Conservation (phyloP, 1,140 invertebrate species). For the Drosophila kepulauana region DNA sequence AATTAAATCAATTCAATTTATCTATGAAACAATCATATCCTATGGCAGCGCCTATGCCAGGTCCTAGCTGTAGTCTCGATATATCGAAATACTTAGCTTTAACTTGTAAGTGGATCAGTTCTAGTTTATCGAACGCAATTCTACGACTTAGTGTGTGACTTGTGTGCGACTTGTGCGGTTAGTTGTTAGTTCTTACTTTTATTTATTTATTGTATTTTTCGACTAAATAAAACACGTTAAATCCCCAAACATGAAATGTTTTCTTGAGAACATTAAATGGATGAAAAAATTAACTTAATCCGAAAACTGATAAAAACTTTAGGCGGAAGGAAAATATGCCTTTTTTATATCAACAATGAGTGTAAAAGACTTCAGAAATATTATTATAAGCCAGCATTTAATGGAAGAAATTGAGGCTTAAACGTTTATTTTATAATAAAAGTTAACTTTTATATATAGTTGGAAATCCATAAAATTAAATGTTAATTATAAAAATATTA, state of each 20-base stretch:
- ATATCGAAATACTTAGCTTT: conserved; percentile 28
- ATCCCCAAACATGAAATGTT: background rate
- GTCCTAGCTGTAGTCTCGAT: conserved; percentile 51
- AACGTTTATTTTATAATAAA: too few species aligned
- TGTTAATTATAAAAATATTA: too few species aligned
- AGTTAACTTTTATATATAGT: too few species aligned
- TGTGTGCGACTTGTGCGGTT: conserved; percentile 44
- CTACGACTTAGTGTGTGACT: conserved; percentile 31
- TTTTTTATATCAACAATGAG: too few species aligned
- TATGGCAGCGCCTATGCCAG: conserved; percentile 41
- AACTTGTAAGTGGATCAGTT: conserved; percentile 57
- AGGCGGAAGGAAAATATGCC: too few species aligned
- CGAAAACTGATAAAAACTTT: too few species aligned
- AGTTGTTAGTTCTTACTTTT: conserved; percentile 59
- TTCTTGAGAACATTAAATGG: too few species aligned
- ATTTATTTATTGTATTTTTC: conserved; percentile 78
- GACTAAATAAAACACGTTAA: conserved; percentile 45
- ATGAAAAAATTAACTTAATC: too few species aligned
- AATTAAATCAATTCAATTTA: conserved; percentile 1
- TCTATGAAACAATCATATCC: conserved; percentile 22
- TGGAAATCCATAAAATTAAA: too few species aligned
- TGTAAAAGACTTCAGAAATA: too few species aligned
- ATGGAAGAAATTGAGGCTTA: too few species aligned
- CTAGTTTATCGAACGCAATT: conserved; percentile 57
- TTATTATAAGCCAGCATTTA: too few species aligned